These are phyloP conservation scores for Gobio gobio DNA, from an alignment of 2,113 vertebrate species.

Conservation along the genomic window DNA sequence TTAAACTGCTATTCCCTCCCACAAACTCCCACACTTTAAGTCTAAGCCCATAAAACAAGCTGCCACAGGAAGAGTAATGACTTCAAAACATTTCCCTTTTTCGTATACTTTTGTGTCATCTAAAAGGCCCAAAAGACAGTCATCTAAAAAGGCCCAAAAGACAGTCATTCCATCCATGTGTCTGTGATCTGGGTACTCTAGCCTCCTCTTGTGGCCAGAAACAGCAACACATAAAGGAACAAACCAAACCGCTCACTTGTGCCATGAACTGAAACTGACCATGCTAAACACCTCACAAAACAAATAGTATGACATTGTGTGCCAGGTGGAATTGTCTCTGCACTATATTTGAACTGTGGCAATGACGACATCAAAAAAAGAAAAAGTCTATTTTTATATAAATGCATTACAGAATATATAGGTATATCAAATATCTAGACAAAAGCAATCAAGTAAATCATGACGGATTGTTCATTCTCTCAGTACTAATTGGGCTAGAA, in stretches of 20 bases:
- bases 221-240: background rate
- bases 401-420: background rate
- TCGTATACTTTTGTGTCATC: background rate
- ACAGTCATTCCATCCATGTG: background rate
- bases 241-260: background rate
- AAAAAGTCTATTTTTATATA: background rate
- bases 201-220: conserved; percentile 57
- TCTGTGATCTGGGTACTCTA: conserved; percentile 43
- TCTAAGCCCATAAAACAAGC: conserved; percentile 21
- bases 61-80: conserved; percentile 22
- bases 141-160: background rate
- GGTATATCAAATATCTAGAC: background rate
- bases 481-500: background rate
- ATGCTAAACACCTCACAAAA: background rate
- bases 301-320: background rate
- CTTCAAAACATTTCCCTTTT: background rate
- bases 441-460: background rate
- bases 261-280: background rate
- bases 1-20: background rate
- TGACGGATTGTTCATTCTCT: background rate
- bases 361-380: background rate
- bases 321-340: background rate
- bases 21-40: background rate
- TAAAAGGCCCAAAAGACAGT: too few species aligned
- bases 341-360: background rate